A percentile compares a stretch with the other conserved stretches of the same genome.
Evolutionary conservation across 2,797 vertebrate species (phyloP).

Genomic region (Orientallactaga sibirica): DNA sequence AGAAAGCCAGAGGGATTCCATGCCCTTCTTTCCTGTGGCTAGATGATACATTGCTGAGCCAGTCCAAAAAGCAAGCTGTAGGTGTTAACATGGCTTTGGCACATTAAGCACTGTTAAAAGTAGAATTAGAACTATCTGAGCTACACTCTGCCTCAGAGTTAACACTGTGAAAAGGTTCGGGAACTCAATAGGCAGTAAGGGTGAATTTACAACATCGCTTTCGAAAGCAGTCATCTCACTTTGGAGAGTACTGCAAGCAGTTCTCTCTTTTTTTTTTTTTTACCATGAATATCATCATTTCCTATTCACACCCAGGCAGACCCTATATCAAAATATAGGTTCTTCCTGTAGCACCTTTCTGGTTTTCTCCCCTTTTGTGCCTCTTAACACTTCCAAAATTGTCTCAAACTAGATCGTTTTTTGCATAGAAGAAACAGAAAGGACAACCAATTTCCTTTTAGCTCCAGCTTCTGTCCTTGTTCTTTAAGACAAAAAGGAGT

Average conservation of each 20-base stretch:
- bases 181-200: not conserved
- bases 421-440: not conserved
- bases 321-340: no score
- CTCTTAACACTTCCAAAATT: not conserved
- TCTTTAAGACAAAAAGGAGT: not conserved
- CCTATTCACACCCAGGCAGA: not conserved
- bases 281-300: accelerated
- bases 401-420: not conserved
- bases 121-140: slow-evolving; percentile 5
- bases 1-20: not conserved
- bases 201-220: not conserved
- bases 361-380: not conserved
- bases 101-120: not conserved
- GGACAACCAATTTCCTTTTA: not conserved
- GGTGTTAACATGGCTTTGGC: not conserved
- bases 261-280: not conserved
- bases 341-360: not conserved
- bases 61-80: not conserved
- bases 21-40: not conserved
- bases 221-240: not conserved
- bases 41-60: not conserved
- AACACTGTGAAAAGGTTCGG: not conserved
- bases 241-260: not conserved
- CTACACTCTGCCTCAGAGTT: not conserved
- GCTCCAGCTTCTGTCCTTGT: not conserved